A percentile compares a stretch with the other conserved stretches of the same genome.
Conservation (phyloP, 2,797 vertebrate genomes). For the Telmatherina bonti region DNA sequence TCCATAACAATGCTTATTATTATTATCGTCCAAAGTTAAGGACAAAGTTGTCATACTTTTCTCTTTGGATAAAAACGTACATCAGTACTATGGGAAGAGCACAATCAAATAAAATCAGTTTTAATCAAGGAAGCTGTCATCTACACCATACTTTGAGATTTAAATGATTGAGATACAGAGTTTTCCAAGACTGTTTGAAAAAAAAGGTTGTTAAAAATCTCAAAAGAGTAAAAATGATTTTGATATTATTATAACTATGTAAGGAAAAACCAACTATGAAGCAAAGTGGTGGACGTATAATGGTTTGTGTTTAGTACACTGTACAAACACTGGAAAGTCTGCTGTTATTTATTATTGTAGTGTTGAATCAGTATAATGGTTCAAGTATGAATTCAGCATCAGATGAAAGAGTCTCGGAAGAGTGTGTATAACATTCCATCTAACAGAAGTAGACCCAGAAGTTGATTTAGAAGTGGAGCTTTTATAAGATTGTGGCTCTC, state of each 20-base stretch:
- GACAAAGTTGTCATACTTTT: background rate
- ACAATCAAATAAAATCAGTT: background rate
- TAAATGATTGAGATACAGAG: background rate
- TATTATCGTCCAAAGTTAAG: accelerated
- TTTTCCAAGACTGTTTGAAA: background rate
- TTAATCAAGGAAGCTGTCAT: background rate
- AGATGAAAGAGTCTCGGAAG: background rate
- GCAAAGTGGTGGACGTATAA: background rate
- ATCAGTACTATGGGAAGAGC: background rate
- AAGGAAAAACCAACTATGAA: background rate
- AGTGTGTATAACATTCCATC: background rate
- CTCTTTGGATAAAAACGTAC: background rate
- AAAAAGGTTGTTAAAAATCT: background rate
- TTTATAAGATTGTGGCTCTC: background rate
- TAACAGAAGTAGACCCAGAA: background rate
- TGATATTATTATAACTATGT: background rate
- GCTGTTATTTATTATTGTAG: background rate
- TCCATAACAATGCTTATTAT: background rate
- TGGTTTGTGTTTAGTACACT: background rate
- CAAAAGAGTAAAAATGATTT: background rate
- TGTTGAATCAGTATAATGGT: background rate
- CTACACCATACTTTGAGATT: background rate
- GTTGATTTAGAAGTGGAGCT: background rate
- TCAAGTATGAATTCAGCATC: background rate
- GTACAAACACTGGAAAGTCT: background rate